phyloP scores from a whole-genome alignment of 64 coral and sea anemone genomes.

The Montipora foliosa region DNA sequence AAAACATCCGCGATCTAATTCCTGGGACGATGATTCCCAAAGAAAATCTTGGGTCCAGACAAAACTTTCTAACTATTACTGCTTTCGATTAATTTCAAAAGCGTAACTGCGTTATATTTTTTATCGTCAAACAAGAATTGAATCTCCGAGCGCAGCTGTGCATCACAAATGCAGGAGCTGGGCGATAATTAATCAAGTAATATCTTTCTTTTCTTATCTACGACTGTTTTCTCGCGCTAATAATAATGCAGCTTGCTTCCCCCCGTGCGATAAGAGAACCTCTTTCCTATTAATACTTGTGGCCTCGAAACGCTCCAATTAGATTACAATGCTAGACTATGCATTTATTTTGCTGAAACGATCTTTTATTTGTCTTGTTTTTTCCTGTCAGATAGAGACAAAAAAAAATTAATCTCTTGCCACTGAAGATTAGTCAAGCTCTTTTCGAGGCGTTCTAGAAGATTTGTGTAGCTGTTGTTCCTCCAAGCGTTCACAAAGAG shows the following conservation, averaged over 20 bases:
- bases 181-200: conserved; percentile 59
- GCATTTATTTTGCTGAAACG: conserved; percentile 57
- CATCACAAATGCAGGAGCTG: conserved; percentile 42
- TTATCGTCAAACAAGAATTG: conserved; percentile 52
- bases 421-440: conserved; percentile 54
- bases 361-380: conserved; percentile 68
- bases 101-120: conserved; percentile 36
- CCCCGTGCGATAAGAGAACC: conserved; percentile 47
- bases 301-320: conserved; percentile 46
- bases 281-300: conserved; percentile 63
- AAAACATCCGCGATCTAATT: neutral
- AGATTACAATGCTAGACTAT: conserved; percentile 27
- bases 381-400: conserved; percentile 55
- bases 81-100: conserved; percentile 52
- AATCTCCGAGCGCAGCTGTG: conserved; percentile 44
- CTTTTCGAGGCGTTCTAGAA: conserved; percentile 2
- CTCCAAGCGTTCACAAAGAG: conserved; percentile 3
- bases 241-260: conserved; percentile 40
- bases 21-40: neutral
- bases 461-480: conserved; percentile 11
- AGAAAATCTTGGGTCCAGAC: neutral
- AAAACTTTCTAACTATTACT: neutral
- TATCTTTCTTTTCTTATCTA: conserved; percentile 45
- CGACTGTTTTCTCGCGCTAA: conserved; percentile 59
- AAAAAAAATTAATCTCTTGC: conserved; percentile 55